Conservation (phyloP, 2,113 vertebrate species). For the Sminthopsis crassicaudata region DNA sequence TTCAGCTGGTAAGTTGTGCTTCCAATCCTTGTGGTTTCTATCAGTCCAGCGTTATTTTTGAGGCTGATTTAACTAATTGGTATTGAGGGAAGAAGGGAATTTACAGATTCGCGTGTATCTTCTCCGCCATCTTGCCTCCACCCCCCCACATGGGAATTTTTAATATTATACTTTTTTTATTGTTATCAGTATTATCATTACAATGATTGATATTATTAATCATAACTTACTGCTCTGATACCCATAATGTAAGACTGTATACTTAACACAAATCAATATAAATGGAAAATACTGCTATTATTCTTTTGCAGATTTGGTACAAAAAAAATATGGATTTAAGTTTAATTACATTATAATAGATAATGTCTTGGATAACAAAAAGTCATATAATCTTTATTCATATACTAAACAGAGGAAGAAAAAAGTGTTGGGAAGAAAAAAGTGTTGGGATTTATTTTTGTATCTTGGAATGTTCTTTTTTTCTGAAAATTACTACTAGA, state of each 20-base stretch:
- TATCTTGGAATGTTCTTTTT: neutral
- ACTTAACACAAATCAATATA: neutral
- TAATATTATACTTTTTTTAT: neutral
- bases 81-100: too few relatives aligned
- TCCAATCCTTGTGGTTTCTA: too few relatives aligned
- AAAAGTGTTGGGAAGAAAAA: neutral
- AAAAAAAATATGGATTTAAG: neutral
- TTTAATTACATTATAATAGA: neutral
- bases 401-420: neutral
- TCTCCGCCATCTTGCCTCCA: too few relatives aligned
- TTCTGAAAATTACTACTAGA: neutral
- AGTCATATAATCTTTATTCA: neutral
- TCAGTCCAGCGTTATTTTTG: too few relatives aligned
- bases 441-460: neutral
- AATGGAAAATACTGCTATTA: neutral
- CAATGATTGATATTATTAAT: neutral
- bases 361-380: neutral
- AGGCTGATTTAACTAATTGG: too few relatives aligned
- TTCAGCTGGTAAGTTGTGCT: too few relatives aligned
- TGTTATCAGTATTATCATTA: neutral
- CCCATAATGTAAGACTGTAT: neutral
- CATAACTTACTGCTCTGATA: neutral
- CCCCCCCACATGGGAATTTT: neutral
- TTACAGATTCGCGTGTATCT: too few relatives aligned
- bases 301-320: neutral